Conservation (phyloP, 2,113 vertebrate species). For the Notothenia coriiceps region DNA sequence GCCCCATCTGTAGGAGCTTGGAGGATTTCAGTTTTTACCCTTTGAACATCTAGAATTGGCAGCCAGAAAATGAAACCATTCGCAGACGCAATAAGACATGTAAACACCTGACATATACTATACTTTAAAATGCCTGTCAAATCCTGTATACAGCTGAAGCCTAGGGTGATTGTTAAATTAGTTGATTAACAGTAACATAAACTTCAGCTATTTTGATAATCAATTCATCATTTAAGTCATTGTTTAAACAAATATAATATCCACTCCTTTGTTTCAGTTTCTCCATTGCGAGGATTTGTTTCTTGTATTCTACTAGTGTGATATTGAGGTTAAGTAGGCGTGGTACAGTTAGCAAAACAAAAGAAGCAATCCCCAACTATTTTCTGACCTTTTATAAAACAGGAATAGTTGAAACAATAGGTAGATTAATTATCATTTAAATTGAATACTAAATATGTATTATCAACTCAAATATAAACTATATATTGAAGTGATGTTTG, state of each 20-base stretch:
- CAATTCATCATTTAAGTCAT: neutral
- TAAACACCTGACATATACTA: neutral
- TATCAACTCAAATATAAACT: neutral
- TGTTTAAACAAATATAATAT: neutral
- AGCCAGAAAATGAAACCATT: conserved; percentile 9
- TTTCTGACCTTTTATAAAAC: neutral
- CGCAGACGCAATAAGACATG: neutral
- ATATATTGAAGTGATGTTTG: no score
- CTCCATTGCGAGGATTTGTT: neutral
- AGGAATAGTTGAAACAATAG: neutral
- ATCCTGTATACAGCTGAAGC: neutral
- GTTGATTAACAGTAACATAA: neutral
- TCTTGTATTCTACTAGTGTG: neutral
- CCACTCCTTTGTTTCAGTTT: neutral
- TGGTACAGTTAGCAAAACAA: neutral
- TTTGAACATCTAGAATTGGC: conserved; percentile 6
- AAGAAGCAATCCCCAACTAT: neutral
- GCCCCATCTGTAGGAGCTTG: neutral
- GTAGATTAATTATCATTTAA: neutral
- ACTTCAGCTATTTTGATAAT: neutral
- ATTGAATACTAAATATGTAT: neutral
- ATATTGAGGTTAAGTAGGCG: neutral
- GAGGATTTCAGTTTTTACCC: conserved; percentile 19
- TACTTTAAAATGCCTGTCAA: neutral
- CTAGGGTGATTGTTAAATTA: neutral